Evolutionary conservation across 2,797 vertebrate genomes (phyloP), one percentile per base, ranked within the genome.

Genomic region (Moxostoma hubbsi): DNA sequence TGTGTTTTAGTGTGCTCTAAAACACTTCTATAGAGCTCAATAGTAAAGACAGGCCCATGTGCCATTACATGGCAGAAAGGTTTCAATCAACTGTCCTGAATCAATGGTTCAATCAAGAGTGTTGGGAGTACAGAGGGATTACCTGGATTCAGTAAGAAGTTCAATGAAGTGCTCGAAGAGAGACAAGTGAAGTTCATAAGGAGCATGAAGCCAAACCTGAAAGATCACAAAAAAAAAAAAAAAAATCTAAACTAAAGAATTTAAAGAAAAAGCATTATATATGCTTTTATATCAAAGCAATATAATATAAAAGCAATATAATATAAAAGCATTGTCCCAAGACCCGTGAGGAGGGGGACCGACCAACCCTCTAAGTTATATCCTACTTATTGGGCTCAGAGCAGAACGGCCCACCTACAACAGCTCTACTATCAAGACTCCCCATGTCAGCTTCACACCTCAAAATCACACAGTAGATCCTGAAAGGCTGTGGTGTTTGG

Each of bases 101-200:
- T 15, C 6, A 46, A 24, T 15, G 45, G 45, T 61, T 66, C 13
- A 74, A 53, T 67, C 54, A 54, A 3, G 11, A 58, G 16, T 61
- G 9, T 11, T 6, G 36, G 36, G 46, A 43, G 16, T n/a, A 55
- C 13, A 47, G 43, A 71, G 6, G 6, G 68, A 68, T 86, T 92
- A 94, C 98, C 98, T 99, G 74, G 98, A 99, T 87, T 99, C 98
- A 4, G 98, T 99, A 70, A 99, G 95, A 81, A 99, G 95, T 79
- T 99, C 98, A 9, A 96, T 98, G 86, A 99, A 99, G 88, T 99
- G 98, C 82, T 99, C 98, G 84, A 99, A 99, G 65, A 99, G 92
- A 5, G 98, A 99, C 83, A 99, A 93, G 84, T 99, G 98, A 86
- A 99, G 96, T 81, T 99, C 98, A 63, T 99, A 99, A 0, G 98